These are phyloP conservation scores for Bicyclus anynana DNA, from an alignment of 1,140 invertebrate genomes.

Conservation along the genomic window DNA sequence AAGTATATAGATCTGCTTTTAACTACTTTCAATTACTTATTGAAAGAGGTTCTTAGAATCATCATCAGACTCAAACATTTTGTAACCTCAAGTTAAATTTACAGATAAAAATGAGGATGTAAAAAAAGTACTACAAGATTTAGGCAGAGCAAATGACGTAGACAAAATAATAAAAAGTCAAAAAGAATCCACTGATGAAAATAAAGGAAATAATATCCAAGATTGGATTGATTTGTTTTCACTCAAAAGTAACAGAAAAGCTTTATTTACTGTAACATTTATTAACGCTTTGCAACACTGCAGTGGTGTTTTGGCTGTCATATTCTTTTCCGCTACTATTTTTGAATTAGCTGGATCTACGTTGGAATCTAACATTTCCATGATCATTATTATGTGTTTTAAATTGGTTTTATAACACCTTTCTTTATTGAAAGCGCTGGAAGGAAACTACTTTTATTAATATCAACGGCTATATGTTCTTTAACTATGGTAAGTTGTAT, in stretches of 20 bases:
- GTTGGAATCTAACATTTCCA: conserved; percentile 32
- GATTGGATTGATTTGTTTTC: conserved; percentile 34
- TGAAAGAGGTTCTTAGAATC: no score
- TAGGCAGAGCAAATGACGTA: conserved; percentile 29
- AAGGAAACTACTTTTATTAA: conserved; percentile 68
- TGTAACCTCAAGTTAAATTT: conserved; percentile 11
- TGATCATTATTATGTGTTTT: conserved; percentile 47
- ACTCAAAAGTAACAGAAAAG: conserved; percentile 31
- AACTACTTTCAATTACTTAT: no score
- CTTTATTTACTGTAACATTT: conserved; percentile 29
- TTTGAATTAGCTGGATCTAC: conserved; percentile 48
- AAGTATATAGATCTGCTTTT: no score
- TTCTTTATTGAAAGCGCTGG: conserved; percentile 76
- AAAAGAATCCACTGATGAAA: conserved; percentile 17
- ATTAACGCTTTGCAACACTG: conserved; percentile 50
- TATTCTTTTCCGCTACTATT: conserved; percentile 75
- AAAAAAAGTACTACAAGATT: conserved; percentile 12
- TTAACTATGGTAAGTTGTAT: conserved; percentile 40
- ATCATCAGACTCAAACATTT: no score
- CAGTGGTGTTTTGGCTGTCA: conserved; percentile 63
- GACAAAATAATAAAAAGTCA: conserved; percentile 20
- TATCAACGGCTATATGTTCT: conserved; percentile 40
- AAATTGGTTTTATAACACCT: conserved; percentile 64
- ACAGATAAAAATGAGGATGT: conserved; percentile 24
- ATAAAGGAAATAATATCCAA: conserved; percentile 2